Evolutionary conservation across 1,140 invertebrate genomes (phyloP).

Genomic region (Temnothorax longispinosus): DNA sequence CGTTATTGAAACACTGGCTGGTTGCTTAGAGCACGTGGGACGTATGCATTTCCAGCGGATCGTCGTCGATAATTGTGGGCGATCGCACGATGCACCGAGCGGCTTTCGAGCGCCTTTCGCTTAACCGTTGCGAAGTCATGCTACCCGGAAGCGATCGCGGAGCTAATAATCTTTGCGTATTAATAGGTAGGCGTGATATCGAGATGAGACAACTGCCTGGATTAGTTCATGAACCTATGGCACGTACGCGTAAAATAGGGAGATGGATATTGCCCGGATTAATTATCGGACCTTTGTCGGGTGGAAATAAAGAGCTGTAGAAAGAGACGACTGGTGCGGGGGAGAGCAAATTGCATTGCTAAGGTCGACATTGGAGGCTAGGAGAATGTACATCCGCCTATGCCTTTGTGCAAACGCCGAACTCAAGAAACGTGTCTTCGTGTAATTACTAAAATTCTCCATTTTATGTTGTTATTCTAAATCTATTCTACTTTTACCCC

Average conservation of each 20-base stretch:
- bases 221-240: slow-evolving; percentile 29
- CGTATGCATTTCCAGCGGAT: slow-evolving; percentile 39
- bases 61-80: slow-evolving; percentile 55
- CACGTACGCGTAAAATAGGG: not conserved
- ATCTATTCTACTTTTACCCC: not conserved
- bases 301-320: slow-evolving; percentile 30
- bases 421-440: not conserved
- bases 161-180: slow-evolving; percentile 51
- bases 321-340: slow-evolving; percentile 10
- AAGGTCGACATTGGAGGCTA: slow-evolving; percentile 2
- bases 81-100: slow-evolving; percentile 34
- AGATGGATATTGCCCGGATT: slow-evolving; percentile 1
- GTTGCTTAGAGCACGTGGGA: slow-evolving; percentile 56
- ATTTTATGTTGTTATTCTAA: not conserved
- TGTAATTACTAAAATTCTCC: not conserved
- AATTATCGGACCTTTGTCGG: slow-evolving; percentile 47
- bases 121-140: slow-evolving; percentile 18
- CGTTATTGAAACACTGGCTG: slow-evolving; percentile 54
- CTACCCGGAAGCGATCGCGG: slow-evolving; percentile 41
- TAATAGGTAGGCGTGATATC: slow-evolving; percentile 51
- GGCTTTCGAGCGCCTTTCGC: slow-evolving; percentile 25
- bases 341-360: slow-evolving; percentile 46
- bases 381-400: slow-evolving; percentile 11
- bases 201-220: slow-evolving; percentile 49
- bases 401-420: not conserved